A percentile compares a stretch with the other conserved stretches of the same genome.
phyloP scores from a whole-genome alignment of 2,888 invertebrate species.

The Drosophila cracens region DNA sequence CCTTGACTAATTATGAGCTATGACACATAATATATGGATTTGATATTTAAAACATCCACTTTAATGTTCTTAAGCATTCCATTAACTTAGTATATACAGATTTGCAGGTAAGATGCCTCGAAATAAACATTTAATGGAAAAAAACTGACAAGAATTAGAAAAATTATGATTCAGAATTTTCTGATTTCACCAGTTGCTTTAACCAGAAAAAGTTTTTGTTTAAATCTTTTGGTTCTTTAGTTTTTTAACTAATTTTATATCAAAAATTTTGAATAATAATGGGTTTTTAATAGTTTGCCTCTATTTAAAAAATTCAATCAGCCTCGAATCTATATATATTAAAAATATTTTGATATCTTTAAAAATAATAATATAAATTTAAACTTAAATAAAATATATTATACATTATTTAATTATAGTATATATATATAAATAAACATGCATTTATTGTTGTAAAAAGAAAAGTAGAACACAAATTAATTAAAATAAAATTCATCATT shows the following conservation, averaged over 20 bases:
- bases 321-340: neutral
- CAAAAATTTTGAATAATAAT: neutral
- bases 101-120: neutral
- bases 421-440: constrained; percentile 38
- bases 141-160: neutral
- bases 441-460: constrained; percentile 32
- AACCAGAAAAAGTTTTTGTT: neutral
- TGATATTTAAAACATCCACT: neutral
- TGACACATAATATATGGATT: constrained; percentile 1
- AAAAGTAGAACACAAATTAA: constrained; percentile 10
- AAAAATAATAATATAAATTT: neutral
- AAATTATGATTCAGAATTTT: neutral
- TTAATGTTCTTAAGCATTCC: neutral
- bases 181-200: neutral
- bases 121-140: neutral
- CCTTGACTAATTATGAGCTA: constrained; percentile 16
- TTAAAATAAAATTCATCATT: constrained; percentile 52
- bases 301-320: neutral
- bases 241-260: neutral
- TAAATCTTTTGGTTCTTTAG: neutral
- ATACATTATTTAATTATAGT: neutral
- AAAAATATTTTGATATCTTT: neutral
- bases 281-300: neutral
- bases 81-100: constrained; percentile 13
- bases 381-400: constrained; percentile 11